Base-by-base conservation (phyloP, 2,888 invertebrate genomes). In the Metalampra italica region DNA sequence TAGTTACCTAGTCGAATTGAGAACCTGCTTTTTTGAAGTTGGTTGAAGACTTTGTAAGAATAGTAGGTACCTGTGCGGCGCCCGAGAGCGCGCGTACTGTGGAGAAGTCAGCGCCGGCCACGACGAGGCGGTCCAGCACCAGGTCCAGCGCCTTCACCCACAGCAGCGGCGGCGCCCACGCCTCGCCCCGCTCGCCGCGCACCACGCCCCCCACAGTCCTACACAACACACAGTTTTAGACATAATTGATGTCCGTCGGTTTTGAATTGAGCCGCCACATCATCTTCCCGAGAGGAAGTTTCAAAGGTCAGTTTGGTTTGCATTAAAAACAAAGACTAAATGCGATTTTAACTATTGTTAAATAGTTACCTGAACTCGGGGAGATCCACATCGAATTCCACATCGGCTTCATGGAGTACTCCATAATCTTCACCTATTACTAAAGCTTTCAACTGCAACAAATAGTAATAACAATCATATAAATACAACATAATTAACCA, bases 141-240 rank as follows among this genome's bases (percentile, higher is more conserved):
- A 98, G 93, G 72, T 99, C 98, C 41, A 98, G 75, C 0, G 98
- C 97, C 85, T 98, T 97, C 7, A 99, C 94, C 98, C 98, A 99
- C 93, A 99, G 95, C 29, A 96, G 86, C 0, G 97, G 94, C 0
- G 98, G 98, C 0, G 95, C 95, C 41, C 94, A 94, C 57, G 94
- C 94, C 75, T 92, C 92, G 3, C 78, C 85, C 3, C 66, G 53
- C 50, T 82, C 69, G 0, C 90, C 90, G 0, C 85, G 75, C 55
- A 91, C 83, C 53, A 90, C 91, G 0, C 92, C 92, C 0, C 92
- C 92, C 0, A 83, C 80, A 0, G 92, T 92, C 52, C 91, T 91
- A 54, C n/a, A 2, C 41, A 49, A 8, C 40, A 40, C 11, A 22
- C 34, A 40, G 29, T 40, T 1, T 43, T n/a, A n/a, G n/a, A n/a